Conservation (phyloP, 2,113 vertebrate genomes). For the Nipponia nippon region DNA sequence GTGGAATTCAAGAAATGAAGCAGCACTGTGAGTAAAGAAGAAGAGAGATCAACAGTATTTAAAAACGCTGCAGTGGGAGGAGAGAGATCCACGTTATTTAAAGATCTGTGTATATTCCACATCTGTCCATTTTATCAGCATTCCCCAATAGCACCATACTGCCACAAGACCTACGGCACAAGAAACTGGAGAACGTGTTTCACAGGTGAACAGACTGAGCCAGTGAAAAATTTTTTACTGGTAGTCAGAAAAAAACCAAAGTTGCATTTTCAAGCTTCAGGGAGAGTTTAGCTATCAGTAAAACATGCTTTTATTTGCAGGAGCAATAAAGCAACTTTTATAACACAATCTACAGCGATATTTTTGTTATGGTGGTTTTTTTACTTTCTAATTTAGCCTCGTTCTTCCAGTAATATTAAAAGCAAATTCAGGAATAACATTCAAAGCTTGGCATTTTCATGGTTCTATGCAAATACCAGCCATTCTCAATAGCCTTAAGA, state of each 20-base stretch:
- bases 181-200: neutral
- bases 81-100: neutral
- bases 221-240: neutral
- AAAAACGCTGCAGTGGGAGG: neutral
- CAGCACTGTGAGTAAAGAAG: fast-evolving
- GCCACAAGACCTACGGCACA: neutral
- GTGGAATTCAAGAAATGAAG: neutral
- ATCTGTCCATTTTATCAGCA: neutral
- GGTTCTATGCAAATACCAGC: neutral
- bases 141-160: neutral
- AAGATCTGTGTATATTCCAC: neutral
- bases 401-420: neutral
- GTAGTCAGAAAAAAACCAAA: neutral
- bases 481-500: neutral
- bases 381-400: neutral
- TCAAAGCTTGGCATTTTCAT: neutral
- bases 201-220: neutral
- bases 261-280: neutral
- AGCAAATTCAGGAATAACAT: neutral
- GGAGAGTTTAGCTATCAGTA: neutral
- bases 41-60: neutral
- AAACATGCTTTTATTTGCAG: neutral
- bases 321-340: neutral
- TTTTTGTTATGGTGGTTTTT: neutral
- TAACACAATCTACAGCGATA: neutral